Evolutionary conservation across 2,113 vertebrate species (phyloP), one percentile per base, ranked within the genome.

Genomic region (Tonatia bakeri): DNA sequence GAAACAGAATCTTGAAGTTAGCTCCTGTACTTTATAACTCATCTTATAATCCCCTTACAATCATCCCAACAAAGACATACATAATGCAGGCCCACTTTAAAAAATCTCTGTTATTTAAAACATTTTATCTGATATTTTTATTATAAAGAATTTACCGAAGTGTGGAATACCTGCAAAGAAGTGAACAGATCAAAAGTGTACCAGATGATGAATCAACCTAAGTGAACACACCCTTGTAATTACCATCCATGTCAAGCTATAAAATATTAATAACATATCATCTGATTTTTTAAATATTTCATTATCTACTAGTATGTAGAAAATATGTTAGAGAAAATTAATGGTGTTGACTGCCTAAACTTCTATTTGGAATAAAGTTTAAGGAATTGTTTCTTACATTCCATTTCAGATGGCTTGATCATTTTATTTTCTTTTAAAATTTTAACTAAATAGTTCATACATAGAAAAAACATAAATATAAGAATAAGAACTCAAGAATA

Each of bases 241-340:
- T 90, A 90, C 43, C 26, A 85, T 33, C 33, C 38, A 77, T 12
- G 13, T 86, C 26, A 86, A 77, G 40, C 61, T 31, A 31, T 22
- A 90, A 76, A 76, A 76, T 12, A 91, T 79, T 86, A 85, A 69
- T 47, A 91, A 81, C 10, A 87, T 3, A 10, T 80, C 26, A 86
- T 28, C 36, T 91, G 33, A 91, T 28, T 61, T 93, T 67, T 76
- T 22, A 65, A 31, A 17, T 83, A 77, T 94, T 86, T 87, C 31
- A 54, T 56, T 17, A 52, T 19, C 24, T 91, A 64, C 43, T 65
- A 73, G 17, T 87, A 87, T 47, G 43, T 87, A 91, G 40, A 38
- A 91, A 70, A 65, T 50, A 86, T 26, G 45, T 87, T 81, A 90
- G 4, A 72, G 52, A 79, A 93, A 95, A 90, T 72, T 85, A 65